phyloP scores from a whole-genome alignment of 2,888 invertebrate genomes.

The Nemoura dubitans region DNA sequence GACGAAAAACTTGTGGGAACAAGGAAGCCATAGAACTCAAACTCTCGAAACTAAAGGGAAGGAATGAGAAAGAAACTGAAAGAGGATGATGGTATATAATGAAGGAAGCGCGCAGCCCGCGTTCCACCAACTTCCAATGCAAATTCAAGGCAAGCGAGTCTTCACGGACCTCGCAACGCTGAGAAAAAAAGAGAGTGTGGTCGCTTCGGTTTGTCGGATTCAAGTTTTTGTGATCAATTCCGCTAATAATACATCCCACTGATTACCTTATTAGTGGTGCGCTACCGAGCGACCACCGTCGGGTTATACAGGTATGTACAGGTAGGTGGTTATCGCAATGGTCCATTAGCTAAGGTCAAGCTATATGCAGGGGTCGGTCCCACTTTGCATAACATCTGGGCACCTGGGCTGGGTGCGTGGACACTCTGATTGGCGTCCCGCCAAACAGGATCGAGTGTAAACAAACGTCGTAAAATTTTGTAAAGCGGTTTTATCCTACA shows the following conservation, averaged over 20 bases:
- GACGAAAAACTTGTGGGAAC: conserved; percentile 1
- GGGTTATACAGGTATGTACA: background rate
- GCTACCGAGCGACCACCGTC: background rate
- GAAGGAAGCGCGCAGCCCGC: background rate
- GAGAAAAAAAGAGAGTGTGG: background rate
- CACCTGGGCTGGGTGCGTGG: conserved; percentile 8
- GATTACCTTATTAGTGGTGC: background rate
- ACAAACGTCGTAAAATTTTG: conserved; percentile 25
- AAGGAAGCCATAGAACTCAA: background rate
- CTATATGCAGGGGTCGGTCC: background rate
- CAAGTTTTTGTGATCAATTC: background rate
- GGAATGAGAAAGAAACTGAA: background rate
- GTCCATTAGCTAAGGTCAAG: conserved; percentile 28
- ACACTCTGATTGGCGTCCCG: background rate
- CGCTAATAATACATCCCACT: background rate
- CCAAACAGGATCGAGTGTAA: conserved; percentile 10
- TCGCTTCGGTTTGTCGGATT: background rate
- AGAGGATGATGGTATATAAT: background rate
- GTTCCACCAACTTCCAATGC: background rate
- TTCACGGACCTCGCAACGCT: background rate
- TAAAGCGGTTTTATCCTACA: background rate
- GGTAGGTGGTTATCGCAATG: conserved; percentile 1
- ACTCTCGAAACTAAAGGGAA: background rate
- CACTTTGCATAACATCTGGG: conserved; percentile 23
- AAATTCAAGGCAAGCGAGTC: background rate